phyloP scores from a whole-genome alignment of 1,140 invertebrate species.

The Cyrtorhinus lividipennis region DNA sequence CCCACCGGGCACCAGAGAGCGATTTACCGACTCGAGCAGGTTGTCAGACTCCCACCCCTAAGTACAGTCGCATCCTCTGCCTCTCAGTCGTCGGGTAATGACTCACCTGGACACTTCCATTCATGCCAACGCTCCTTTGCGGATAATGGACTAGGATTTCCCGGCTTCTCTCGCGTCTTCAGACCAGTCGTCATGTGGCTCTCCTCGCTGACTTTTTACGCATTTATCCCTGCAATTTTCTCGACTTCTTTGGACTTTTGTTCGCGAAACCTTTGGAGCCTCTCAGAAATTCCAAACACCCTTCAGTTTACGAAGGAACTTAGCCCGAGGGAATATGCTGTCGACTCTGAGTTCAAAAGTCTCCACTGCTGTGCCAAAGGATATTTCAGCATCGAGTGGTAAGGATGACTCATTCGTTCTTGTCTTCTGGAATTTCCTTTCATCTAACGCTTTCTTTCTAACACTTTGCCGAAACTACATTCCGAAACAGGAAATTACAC shows the following conservation, averaged over 20 bases:
- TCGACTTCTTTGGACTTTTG: slow-evolving; percentile 12
- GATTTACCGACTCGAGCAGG: too few species aligned
- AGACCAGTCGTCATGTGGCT: too few species aligned
- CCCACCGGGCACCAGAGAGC: too few species aligned
- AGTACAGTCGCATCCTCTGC: too few species aligned
- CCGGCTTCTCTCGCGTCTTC: background rate
- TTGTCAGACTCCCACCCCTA: too few species aligned
- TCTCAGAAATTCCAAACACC: background rate
- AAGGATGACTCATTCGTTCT: too few species aligned
- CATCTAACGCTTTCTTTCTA: too few species aligned
- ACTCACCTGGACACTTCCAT: background rate
- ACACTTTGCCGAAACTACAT: too few species aligned
- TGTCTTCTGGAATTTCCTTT: too few species aligned
- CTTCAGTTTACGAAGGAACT: slow-evolving; percentile 49
- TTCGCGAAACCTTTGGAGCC: background rate
- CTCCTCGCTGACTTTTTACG: too few species aligned
- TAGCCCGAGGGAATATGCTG: slow-evolving; percentile 45
- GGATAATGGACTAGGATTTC: background rate
- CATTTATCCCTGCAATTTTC: too few species aligned
- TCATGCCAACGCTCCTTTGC: background rate
- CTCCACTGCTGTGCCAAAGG: slow-evolving; percentile 57
- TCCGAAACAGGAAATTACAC: too few species aligned
- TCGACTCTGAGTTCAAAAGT: slow-evolving; percentile 51
- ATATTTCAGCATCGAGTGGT: slow-evolving; percentile 63
- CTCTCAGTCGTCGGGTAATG: background rate